phyloP scores from a whole-genome alignment of 2,113 vertebrate species.

The Thermophis baileyi region DNA sequence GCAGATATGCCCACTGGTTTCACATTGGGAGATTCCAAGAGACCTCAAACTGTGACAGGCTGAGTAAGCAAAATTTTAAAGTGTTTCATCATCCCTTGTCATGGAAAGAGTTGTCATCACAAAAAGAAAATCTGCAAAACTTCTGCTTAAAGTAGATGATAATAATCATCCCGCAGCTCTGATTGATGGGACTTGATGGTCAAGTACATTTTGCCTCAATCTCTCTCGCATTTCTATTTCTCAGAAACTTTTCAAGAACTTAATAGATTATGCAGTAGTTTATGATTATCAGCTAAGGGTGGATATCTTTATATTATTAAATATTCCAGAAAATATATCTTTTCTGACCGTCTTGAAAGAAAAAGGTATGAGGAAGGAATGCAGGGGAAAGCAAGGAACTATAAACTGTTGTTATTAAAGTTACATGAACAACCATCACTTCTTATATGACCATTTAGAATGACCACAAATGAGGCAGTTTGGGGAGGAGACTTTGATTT shows the following conservation, averaged over 20 bases:
- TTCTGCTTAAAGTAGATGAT: conserved; percentile 47
- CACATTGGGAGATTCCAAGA: conserved; percentile 34
- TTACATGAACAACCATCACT: background rate
- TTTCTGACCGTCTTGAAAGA: background rate
- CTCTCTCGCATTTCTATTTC: background rate
- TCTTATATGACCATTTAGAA: background rate
- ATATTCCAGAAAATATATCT: background rate
- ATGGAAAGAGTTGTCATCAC: background rate
- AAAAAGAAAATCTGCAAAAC: conserved; percentile 15
- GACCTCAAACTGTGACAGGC: conserved; percentile 44
- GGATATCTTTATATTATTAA: background rate
- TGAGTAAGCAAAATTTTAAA: conserved; percentile 39
- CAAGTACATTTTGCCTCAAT: background rate
- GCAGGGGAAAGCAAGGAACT: background rate
- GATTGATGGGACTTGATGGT: background rate
- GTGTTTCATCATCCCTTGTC: background rate
- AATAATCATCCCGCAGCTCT: background rate
- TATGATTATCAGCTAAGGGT: background rate
- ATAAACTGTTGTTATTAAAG: background rate
- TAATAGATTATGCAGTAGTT: background rate
- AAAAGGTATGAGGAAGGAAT: background rate
- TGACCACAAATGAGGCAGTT: background rate
- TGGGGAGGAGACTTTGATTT: background rate
- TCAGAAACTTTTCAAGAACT: background rate
- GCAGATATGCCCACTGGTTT: conserved; percentile 31